phyloP scores from a whole-genome alignment of 2,888 invertebrate genomes.

The Panopea generosa region DNA sequence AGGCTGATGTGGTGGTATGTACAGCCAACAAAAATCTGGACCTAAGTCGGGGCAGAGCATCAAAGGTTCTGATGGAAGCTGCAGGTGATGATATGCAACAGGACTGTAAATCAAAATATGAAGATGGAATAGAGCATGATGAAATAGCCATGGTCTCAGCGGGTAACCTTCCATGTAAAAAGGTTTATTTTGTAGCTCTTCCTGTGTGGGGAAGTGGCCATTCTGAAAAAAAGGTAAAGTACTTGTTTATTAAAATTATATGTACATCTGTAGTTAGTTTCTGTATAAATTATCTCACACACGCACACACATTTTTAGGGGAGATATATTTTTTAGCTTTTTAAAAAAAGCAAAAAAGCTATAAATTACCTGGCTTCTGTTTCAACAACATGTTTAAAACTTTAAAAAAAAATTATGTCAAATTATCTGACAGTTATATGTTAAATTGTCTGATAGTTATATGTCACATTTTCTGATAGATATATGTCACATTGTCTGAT shows the following conservation, averaged over 20 bases:
- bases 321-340: too few relatives aligned
- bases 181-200: conserved; percentile 58
- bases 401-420: too few relatives aligned
- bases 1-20: conserved; percentile 69
- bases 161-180: conserved; percentile 59
- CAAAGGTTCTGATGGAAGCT: conserved; percentile 49
- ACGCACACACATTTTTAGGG: too few relatives aligned
- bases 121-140: conserved; percentile 54
- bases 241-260: not conserved
- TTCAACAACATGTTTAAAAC: too few relatives aligned
- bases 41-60: conserved; percentile 57
- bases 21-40: conserved; percentile 54
- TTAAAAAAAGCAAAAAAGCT: too few relatives aligned
- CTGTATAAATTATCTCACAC: too few relatives aligned
- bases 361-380: too few relatives aligned
- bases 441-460: too few relatives aligned
- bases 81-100: conserved; percentile 53
- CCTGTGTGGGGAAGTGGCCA: conserved; percentile 44
- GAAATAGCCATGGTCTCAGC: conserved; percentile 47
- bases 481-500: too few relatives aligned
- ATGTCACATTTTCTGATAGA: too few relatives aligned
- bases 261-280: too few relatives aligned
- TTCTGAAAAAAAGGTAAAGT: conserved; percentile 37
- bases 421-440: too few relatives aligned
- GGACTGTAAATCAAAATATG: conserved; percentile 50